Conservation (phyloP, 2,797 vertebrate genomes). For the Phaenicophaeus curvirostris region DNA sequence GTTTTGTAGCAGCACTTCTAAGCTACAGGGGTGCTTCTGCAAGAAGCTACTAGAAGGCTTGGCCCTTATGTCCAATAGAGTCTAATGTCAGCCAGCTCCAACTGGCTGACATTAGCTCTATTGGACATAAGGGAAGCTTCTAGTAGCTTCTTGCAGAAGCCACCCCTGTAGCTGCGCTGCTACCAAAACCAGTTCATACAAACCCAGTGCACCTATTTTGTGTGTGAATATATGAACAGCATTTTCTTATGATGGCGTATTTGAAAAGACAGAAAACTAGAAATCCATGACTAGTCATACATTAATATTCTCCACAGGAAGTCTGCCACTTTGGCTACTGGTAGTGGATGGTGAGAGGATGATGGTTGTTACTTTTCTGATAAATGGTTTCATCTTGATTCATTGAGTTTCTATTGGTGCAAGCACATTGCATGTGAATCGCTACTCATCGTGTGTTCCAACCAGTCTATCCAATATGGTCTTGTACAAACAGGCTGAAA, state of each 20-base stretch:
- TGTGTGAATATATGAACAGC: neutral
- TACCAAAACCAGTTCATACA: too few relatives aligned
- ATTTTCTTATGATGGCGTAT: neutral
- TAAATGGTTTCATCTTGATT: neutral
- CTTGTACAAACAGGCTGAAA: conserved; percentile 10
- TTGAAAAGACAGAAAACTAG: neutral
- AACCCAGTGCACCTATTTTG: neutral
- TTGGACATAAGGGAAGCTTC: too few relatives aligned
- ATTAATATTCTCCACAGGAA: neutral
- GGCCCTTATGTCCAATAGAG: too few relatives aligned
- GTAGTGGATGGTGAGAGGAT: neutral
- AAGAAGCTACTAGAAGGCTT: too few relatives aligned
- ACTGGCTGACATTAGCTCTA: too few relatives aligned
- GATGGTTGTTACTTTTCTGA: neutral
- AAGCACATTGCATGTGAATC: neutral
- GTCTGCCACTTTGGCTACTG: neutral
- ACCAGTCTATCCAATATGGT: neutral
- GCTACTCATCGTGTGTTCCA: neutral
- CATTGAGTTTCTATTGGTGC: neutral
- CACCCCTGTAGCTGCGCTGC: too few relatives aligned
- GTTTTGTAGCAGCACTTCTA: too few relatives aligned
- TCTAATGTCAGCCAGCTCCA: too few relatives aligned
- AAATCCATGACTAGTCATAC: neutral
- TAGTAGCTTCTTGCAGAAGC: too few relatives aligned
- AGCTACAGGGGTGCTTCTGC: too few relatives aligned